Conservation (phyloP, 2,113 vertebrate genomes). For the Edolisoma coerulescens region DNA sequence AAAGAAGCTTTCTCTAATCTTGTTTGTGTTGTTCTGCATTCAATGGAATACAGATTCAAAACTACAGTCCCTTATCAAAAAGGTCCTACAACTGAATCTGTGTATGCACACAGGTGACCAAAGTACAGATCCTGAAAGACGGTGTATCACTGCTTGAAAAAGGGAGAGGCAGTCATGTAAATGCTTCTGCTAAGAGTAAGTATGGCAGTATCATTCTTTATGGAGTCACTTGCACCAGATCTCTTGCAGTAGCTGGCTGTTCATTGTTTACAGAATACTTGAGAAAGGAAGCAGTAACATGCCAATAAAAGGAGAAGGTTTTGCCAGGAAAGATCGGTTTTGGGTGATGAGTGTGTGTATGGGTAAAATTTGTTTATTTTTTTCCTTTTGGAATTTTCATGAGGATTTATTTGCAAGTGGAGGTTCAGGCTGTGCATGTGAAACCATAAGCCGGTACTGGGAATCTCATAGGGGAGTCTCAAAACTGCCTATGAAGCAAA, state of each 20-base stretch:
- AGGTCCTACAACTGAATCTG: neutral
- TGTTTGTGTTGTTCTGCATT: neutral
- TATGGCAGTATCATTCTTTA: neutral
- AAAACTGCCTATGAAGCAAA: neutral
- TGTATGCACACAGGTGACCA: neutral
- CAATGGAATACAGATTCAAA: neutral
- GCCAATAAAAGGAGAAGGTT: neutral
- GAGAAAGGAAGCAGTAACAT: neutral
- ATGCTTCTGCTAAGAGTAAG: neutral
- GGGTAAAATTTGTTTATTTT: neutral
- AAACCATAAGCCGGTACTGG: neutral
- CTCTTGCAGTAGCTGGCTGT: neutral
- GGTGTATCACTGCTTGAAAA: neutral
- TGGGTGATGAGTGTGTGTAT: neutral
- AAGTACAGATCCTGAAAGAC: neutral
- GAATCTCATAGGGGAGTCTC: neutral
- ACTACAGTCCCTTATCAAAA: neutral
- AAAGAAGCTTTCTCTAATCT: constrained; percentile 37
- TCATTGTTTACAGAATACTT: neutral
- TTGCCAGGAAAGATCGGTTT: neutral
- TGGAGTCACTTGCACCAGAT: neutral
- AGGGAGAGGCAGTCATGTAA: neutral
- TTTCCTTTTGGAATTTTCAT: neutral
- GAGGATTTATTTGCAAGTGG: neutral
- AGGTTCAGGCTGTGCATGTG: neutral